Evolutionary conservation across 1,140 invertebrate genomes (phyloP), one percentile per base, ranked within the genome.

Genomic region (Sitophilus oryzae): DNA sequence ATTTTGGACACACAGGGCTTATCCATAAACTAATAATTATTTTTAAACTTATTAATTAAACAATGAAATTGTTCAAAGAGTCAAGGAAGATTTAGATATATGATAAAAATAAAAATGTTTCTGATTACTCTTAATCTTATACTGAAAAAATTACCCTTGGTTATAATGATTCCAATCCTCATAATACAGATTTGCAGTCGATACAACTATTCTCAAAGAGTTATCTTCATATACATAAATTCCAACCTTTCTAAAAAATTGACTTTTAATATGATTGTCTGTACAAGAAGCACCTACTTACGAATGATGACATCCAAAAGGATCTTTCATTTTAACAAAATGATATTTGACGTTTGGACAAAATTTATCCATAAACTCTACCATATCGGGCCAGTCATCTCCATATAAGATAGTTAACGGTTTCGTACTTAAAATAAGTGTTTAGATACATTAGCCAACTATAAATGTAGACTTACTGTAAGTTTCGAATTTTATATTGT

Each of bases 141-240:
- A 18, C 10, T 9, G 43, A 9, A 45, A 16, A 48, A 66, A 53
- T 74, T 68, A 89, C 87, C 91, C 92, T 76, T 98, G 94, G 10
- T 92, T 94, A 69, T 92, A 84, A 70, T 96, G 89, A 62, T 88
- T 79, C 94, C 94, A 98, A 74, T 98, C 94, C 52, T 86, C 82
- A 22, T 83, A 76, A 60, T 95, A 88, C 1, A 97, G 73, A 77
- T 98, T 98, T 0, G 93, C 92, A 0, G 94, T 97, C 2, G 89
- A 91, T 16, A 98, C 82, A 3, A 96, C 81, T 36, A 97, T 82
- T 47, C 93, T 76, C 25, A 96, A 71, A 2, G 88, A 89, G 9
- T 80, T 77, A 68, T 94, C 86, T 67, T 82, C 84, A 62, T 94
- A 90, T 21, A 85, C 79, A 1, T 96, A 75, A 21, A 97, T 77